phyloP scores from a whole-genome alignment of 2,797 vertebrate species.

The Knipowitschia caucasica region DNA sequence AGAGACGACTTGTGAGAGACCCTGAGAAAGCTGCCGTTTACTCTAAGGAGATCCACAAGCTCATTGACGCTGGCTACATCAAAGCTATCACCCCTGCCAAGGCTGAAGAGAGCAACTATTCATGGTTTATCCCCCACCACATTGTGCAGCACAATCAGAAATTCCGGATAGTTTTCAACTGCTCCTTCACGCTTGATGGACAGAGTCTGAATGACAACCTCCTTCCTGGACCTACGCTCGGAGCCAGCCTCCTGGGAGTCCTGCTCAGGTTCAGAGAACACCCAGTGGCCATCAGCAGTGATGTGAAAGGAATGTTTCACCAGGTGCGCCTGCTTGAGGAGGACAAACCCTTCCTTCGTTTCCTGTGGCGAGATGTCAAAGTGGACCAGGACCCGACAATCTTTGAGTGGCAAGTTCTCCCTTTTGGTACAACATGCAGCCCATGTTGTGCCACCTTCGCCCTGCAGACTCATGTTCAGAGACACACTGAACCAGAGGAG shows the following conservation, averaged over 20 bases:
- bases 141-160: conserved; percentile 16
- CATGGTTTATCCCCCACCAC: conserved; percentile 12
- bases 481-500: background rate
- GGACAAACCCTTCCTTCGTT: background rate
- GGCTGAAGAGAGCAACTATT: background rate
- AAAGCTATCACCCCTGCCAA: background rate
- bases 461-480: background rate
- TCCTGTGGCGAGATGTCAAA: background rate
- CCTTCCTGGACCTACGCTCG: no score
- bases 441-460: conserved; percentile 4
- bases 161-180: conserved; percentile 2
- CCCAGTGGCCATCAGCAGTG: background rate
- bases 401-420: background rate
- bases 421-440: background rate
- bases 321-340: background rate
- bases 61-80: conserved; percentile 13
- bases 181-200: background rate
- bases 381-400: background rate
- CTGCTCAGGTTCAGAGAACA: background rate
- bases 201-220: background rate
- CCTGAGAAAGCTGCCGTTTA: background rate
- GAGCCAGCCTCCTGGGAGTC: background rate
- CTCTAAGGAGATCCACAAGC: conserved; percentile 16
- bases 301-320: no score
- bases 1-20: conserved; percentile 6